Percentiles rank a stretch among this genome's conserved stretches.
These are phyloP conservation scores for Thamnophis elegans DNA, from an alignment of 2,797 vertebrate species.

Conservation along the genomic window DNA sequence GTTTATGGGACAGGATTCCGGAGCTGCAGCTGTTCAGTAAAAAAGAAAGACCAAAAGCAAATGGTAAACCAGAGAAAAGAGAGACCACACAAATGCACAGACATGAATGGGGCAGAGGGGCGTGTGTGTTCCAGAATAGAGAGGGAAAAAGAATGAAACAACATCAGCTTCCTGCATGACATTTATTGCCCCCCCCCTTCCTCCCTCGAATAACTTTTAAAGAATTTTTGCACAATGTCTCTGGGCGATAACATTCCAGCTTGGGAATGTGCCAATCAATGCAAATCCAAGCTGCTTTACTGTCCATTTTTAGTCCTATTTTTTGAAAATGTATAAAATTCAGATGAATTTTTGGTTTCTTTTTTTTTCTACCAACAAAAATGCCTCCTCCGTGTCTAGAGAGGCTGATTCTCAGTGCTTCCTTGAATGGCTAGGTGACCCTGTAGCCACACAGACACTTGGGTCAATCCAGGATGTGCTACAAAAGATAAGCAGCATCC, in stretches of 20 bases:
- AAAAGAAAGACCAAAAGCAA: slow-evolving; percentile 82
- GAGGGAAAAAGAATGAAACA: not conserved
- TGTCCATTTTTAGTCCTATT: not conserved
- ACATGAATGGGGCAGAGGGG: not conserved
- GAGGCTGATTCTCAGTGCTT: not conserved
- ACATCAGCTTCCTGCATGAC: not conserved
- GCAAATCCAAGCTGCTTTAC: not conserved
- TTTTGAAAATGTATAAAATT: not conserved
- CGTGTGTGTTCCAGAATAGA: not conserved
- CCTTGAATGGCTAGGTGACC: not conserved
- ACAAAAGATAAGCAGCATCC: not conserved
- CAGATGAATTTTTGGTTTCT: not conserved
- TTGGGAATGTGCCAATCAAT: not conserved
- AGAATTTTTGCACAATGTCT: rapidly evolving
- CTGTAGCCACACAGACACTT: not conserved
- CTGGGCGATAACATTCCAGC: not conserved
- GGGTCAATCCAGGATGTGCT: not conserved
- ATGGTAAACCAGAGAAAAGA: slow-evolving; percentile 67
- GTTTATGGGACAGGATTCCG: slow-evolving; percentile 91
- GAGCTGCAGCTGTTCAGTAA: slow-evolving; percentile 82
- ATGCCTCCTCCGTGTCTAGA: not conserved
- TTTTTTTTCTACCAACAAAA: not conserved
- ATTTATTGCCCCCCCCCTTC: not conserved
- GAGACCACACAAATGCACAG: not conserved
- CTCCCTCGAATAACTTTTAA: not conserved